These are phyloP conservation scores for Hirtodrosophila confusa DNA, from an alignment of 2,888 invertebrate genomes.

Conservation along the genomic window DNA sequence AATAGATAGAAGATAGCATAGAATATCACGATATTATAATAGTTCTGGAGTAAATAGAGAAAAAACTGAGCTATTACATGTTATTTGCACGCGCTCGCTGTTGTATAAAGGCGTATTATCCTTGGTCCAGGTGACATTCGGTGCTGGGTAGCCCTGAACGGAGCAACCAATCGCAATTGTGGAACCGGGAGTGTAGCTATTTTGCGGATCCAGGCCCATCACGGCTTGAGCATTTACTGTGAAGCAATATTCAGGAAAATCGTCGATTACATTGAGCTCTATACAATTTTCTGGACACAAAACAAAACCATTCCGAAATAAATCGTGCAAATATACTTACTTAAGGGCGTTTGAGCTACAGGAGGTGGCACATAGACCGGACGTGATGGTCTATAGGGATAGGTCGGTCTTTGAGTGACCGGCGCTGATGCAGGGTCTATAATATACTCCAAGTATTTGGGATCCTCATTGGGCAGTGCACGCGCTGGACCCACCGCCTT, in stretches of 20 bases:
- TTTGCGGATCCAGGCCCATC: slow-evolving; percentile 85
- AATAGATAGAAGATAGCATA: neutral
- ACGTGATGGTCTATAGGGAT: slow-evolving; percentile 83
- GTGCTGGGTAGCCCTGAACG: slow-evolving; percentile 91
- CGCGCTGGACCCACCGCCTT: slow-evolving; percentile 89
- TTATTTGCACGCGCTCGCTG: slow-evolving; percentile 87
- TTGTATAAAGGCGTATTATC: slow-evolving; percentile 86
- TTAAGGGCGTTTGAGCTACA: slow-evolving; percentile 47
- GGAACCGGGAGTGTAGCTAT: slow-evolving; percentile 87
- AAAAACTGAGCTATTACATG: slow-evolving; percentile 85
- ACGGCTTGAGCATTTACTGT: slow-evolving; percentile 86
- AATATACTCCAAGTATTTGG: slow-evolving; percentile 86
- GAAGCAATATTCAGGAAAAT: neutral
- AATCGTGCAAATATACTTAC: slow-evolving; percentile 59
- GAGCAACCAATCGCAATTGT: slow-evolving; percentile 90
- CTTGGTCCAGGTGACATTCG: slow-evolving; percentile 92
- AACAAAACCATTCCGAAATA: slow-evolving; percentile 23
- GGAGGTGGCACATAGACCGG: slow-evolving; percentile 77
- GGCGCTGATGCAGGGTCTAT: slow-evolving; percentile 85
- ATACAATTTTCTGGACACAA: neutral
- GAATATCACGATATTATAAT: neutral
- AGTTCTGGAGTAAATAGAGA: too few relatives aligned
- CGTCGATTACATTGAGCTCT: neutral
- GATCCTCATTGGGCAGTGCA: slow-evolving; percentile 86
- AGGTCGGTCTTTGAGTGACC: slow-evolving; percentile 81